Conservation (phyloP, 2,797 vertebrate species). For the Paramormyrops hopkinsi region DNA sequence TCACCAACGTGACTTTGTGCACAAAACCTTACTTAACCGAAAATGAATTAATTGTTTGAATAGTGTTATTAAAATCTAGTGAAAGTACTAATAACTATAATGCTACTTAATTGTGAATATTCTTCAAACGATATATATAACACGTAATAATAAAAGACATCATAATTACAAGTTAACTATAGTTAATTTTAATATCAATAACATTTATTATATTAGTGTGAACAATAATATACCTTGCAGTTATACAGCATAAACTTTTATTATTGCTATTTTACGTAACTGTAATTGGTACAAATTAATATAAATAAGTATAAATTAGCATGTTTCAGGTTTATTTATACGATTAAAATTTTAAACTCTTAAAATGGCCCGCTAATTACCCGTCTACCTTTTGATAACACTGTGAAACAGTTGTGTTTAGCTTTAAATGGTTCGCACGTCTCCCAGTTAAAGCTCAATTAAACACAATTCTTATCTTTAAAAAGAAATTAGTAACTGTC, state of each 20-base stretch:
- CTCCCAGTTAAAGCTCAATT: not conserved
- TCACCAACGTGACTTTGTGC: not conserved
- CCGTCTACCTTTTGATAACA: not conserved
- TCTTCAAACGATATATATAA: not conserved
- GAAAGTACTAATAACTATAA: not conserved
- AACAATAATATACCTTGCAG: not conserved
- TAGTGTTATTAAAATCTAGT: not conserved
- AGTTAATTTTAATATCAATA: not conserved
- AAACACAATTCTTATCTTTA: slow-evolving; percentile 4
- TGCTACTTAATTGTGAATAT: not conserved
- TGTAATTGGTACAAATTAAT: not conserved
- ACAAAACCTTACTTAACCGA: not conserved
- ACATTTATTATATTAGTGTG: not conserved
- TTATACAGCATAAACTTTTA: not conserved
- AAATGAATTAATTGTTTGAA: not conserved
- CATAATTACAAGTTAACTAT: not conserved
- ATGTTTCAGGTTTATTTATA: not conserved
- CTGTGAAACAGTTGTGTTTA: not conserved
- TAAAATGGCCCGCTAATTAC: not conserved
- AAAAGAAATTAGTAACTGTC: not conserved
- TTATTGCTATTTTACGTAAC: not conserved
- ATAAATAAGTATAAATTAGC: not conserved
- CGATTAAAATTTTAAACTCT: not conserved
- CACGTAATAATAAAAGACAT: not conserved
- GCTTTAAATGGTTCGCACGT: not conserved